Base-by-base conservation (phyloP, 2,797 vertebrate species). In the Micropoecilia bifurca region DNA sequence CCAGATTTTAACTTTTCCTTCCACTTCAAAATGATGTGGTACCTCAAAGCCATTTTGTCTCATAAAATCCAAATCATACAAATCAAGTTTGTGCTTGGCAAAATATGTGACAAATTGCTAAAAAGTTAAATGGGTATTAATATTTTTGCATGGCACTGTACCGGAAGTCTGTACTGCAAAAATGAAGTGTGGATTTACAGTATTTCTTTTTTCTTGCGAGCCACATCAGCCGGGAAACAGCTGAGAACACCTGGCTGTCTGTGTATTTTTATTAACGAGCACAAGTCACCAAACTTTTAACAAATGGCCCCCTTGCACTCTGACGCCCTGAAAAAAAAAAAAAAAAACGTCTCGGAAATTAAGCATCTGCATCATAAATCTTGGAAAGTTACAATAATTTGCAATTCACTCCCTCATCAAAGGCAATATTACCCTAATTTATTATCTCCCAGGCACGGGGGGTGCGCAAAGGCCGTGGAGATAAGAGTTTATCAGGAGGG, bases 391-490 rank as follows among this genome's bases (percentile, higher is more conserved):
- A 95, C 95, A 95, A 96, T 96, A 96, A 96, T 96, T 96, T 96
- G 96, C 95, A 96, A 96, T 96, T 96, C 96, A 94, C 95, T 96
- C 96, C 95, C 95, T 96, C 96, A 96, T 96, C 96, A 96, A 96
- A 95, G 95, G 93, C 95, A 96, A 96, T 96, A 96, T 96, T 96
- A 96, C 93, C 93, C 95, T 96, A 96, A 96, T 96, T 96, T 96
- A 96, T 96, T 96, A 96, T 96, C 95, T 96, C 94, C 43, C 95
- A 92, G 48, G 90, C 86, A 88, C 90, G 87, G 90, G 92, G 94
- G 91, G 91, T 82, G 90, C 88, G 91, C 93, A 95, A 94, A 96
- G 95, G 95, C 95, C 91, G 84, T 89, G 94, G 91, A 96, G 96
- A 96, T 96, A 96, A 96, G 95, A 96, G 95, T 96, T 96, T 96